These are phyloP conservation scores for Sitta carolinensis DNA, from an alignment of 2,797 vertebrate species.

Conservation along the genomic window DNA sequence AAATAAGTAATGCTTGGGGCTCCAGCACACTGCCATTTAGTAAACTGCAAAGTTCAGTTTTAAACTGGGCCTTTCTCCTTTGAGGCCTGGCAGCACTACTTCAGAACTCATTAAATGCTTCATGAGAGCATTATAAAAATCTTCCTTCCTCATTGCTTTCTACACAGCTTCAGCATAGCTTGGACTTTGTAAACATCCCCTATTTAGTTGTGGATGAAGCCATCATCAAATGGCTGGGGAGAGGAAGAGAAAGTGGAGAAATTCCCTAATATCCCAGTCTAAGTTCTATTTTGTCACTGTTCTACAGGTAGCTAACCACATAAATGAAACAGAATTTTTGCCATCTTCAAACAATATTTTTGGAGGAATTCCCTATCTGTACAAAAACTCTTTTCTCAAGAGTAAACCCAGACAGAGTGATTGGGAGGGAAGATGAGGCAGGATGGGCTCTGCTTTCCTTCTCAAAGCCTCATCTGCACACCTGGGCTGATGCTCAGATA, in stretches of 20 bases:
- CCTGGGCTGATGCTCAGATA: not conserved
- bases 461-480: not conserved
- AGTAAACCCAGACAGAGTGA: not conserved
- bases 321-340: not conserved
- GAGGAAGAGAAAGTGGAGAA: not conserved
- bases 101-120: conserved; percentile 26
- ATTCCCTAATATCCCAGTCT: not conserved
- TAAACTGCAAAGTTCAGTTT: not conserved
- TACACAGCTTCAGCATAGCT: not conserved
- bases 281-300: not conserved
- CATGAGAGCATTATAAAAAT: not conserved
- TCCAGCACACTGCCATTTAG: not conserved
- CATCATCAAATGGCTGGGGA: not conserved
- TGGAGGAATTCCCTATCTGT: not conserved
- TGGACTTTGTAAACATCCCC: not conserved
- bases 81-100: not conserved
- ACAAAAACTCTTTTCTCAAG: not conserved
- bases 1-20: not conserved
- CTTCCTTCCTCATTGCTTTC: conserved; percentile 3
- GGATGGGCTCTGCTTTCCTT: not conserved
- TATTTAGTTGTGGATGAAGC: not conserved
- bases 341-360: not conserved
- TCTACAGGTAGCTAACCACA: not conserved
- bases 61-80: not conserved
- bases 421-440: not conserved